Percentiles rank a stretch among this genome's conserved stretches.
These are phyloP conservation scores for Procavia capensis DNA, from an alignment of 2,113 vertebrate species.

Conservation along the genomic window DNA sequence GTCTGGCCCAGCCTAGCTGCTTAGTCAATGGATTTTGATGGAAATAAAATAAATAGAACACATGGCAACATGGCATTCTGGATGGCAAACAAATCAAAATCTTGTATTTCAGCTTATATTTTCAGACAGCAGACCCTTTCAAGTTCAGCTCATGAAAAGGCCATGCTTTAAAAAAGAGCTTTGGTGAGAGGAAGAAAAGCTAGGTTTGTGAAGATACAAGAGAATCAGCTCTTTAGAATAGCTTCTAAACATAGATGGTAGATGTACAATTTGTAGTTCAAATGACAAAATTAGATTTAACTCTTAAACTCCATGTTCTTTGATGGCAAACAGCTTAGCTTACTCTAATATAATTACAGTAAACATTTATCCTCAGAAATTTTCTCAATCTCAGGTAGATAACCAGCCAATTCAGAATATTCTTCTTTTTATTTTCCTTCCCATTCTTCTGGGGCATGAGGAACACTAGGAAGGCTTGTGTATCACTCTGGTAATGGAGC, in stretches of 20 bases:
- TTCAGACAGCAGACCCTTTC: not conserved
- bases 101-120: not conserved
- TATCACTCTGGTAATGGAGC: not conserved
- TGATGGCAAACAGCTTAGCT: not conserved
- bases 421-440: not conserved
- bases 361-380: not conserved
- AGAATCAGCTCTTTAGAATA: not conserved
- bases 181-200: not conserved
- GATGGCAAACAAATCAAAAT: not conserved
- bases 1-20: not conserved
- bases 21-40: not conserved
- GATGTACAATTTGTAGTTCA: not conserved
- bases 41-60: not conserved
- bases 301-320: not conserved
- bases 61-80: not conserved
- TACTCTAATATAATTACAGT: not conserved
- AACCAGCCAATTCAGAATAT: not conserved
- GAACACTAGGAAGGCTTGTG: not conserved
- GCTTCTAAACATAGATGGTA: not conserved
- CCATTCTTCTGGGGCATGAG: not conserved
- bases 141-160: not conserved
- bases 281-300: not conserved
- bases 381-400: not conserved
- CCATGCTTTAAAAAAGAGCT: not conserved
- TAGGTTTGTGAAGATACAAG: not conserved